Evolutionary conservation across 2,113 vertebrate species (phyloP).

Genomic region (Daboia siamensis): DNA sequence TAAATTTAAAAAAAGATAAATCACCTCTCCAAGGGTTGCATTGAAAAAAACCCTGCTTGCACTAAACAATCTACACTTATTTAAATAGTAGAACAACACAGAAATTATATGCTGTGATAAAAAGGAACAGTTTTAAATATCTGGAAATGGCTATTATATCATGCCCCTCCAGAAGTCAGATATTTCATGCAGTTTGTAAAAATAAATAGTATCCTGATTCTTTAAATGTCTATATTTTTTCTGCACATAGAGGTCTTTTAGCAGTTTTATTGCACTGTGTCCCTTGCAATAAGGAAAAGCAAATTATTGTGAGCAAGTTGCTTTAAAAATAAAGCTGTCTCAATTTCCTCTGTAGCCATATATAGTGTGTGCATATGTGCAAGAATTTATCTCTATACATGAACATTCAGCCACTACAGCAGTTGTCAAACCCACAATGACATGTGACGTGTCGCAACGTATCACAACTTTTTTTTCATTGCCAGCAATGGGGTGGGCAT

Average conservation of each 20-base stretch:
- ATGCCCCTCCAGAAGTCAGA: not conserved
- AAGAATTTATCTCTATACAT: not conserved
- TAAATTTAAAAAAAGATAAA: not conserved
- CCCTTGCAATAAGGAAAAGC: not conserved
- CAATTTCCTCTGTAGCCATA: not conserved
- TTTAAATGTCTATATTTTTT: not conserved
- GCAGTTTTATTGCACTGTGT: not conserved
- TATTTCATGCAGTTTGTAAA: not conserved
- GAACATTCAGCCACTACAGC: not conserved
- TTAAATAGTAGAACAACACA: not conserved
- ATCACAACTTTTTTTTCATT: too few species aligned
- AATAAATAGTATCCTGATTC: not conserved
- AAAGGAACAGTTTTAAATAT: not conserved
- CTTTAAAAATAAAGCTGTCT: not conserved
- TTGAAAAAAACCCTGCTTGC: not conserved
- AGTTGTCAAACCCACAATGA: too few species aligned
- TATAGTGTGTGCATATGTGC: not conserved
- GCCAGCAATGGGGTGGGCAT: too few species aligned
- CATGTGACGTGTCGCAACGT: too few species aligned
- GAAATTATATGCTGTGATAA: not conserved
- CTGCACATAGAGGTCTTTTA: not conserved
- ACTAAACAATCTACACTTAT: conserved; percentile 12
- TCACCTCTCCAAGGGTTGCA: not conserved
- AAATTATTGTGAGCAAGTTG: not conserved
- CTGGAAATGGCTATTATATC: not conserved